Evolutionary conservation across 2,888 invertebrate species (phyloP).

Genomic region (Dasypolia templi): DNA sequence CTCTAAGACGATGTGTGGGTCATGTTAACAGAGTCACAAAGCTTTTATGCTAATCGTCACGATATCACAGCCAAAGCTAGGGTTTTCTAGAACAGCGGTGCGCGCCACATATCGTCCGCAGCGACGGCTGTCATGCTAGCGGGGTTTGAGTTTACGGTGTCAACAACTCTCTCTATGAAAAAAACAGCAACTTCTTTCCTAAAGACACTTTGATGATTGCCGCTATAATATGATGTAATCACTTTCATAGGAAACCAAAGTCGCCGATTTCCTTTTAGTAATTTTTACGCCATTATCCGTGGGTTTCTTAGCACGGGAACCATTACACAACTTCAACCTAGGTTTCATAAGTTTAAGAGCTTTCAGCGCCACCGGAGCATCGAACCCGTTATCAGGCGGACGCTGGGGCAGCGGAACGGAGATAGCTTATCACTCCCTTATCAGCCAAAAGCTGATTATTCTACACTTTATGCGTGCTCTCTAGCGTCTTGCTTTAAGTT

Average conservation of each 20-base stretch:
- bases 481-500: not conserved
- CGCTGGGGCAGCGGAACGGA: conserved; percentile 80
- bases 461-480: conserved; percentile 31
- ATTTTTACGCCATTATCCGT: not conserved
- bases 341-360: conserved; percentile 50
- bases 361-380: conserved; percentile 67
- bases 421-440: conserved; percentile 75
- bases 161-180: too few relatives aligned
- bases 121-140: too few relatives aligned
- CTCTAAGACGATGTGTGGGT: not conserved
- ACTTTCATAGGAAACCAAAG: too few relatives aligned
- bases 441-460: conserved; percentile 62
- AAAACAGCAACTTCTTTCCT: too few relatives aligned
- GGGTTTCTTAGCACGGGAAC: not conserved
- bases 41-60: too few relatives aligned
- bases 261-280: not conserved
- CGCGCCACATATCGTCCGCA: too few relatives aligned
- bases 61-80: not conserved
- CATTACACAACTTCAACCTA: conserved; percentile 31
- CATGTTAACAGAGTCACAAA: not conserved
- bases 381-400: conserved; percentile 79
- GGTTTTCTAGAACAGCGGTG: too few relatives aligned
- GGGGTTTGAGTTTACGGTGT: too few relatives aligned
- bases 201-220: too few relatives aligned
- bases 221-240: too few relatives aligned